Conservation (phyloP, 1,140 invertebrate genomes). For the Ceratosolen solmsi region DNA sequence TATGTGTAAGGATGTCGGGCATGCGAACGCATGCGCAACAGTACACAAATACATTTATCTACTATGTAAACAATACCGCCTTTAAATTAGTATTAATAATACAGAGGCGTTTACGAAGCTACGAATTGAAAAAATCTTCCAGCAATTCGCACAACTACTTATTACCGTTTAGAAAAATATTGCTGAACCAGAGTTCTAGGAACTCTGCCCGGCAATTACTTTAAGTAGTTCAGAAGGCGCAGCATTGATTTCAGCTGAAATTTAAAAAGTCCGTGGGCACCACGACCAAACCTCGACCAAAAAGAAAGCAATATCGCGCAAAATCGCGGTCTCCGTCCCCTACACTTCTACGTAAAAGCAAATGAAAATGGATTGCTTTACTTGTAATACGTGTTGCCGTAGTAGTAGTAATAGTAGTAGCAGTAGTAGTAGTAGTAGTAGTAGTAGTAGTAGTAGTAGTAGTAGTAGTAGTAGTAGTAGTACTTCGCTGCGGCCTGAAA, state of each 20-base stretch:
- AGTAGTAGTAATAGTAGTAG: too few species aligned
- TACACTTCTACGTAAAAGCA: not conserved
- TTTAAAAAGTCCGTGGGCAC: not conserved
- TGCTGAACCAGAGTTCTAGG: not conserved
- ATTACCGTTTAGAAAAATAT: not conserved
- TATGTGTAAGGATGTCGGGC: too few species aligned
- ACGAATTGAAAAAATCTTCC: not conserved
- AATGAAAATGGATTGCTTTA: not conserved
- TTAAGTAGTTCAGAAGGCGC: not conserved
- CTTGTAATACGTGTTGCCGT: too few species aligned
- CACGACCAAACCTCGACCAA: not conserved
- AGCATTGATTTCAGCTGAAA: not conserved
- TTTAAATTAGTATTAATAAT: not conserved
- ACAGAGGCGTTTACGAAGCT: not conserved
- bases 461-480: too few species aligned
- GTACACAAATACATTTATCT: too few species aligned
- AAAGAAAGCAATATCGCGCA: not conserved
- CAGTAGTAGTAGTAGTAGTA: too few species aligned
- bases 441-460: too few species aligned
- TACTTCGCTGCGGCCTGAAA: too few species aligned
- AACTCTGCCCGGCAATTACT: not conserved
- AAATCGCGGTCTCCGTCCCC: too few species aligned
- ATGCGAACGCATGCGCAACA: too few species aligned
- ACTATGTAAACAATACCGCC: not conserved
- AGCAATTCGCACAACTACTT: not conserved